These are phyloP conservation scores for Eufriesea mexicana DNA, from an alignment of 1,140 invertebrate genomes.

Conservation along the genomic window DNA sequence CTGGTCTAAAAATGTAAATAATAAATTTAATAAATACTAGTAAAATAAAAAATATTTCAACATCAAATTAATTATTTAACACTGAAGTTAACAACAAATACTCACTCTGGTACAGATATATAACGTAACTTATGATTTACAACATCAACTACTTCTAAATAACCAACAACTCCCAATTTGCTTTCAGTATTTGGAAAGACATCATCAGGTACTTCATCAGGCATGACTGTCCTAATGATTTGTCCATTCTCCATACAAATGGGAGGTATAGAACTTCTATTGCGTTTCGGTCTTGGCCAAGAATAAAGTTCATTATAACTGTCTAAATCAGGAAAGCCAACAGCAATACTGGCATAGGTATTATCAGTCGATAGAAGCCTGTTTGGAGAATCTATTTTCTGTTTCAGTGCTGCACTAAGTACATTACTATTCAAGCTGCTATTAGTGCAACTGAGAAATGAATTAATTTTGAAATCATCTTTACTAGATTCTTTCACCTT, in stretches of 20 bases:
- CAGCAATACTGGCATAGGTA: slow-evolving; percentile 80
- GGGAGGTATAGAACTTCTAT: slow-evolving; percentile 56
- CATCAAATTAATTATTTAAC: background rate
- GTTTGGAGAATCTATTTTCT: slow-evolving; percentile 82
- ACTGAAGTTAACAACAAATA: slow-evolving; percentile 25
- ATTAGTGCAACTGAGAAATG: slow-evolving; percentile 58
- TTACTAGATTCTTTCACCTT: slow-evolving; percentile 69
- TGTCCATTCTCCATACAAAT: slow-evolving; percentile 77
- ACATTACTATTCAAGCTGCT: slow-evolving; percentile 48
- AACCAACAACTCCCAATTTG: slow-evolving; percentile 73
- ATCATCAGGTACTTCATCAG: slow-evolving; percentile 64
- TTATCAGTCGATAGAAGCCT: slow-evolving; percentile 79
- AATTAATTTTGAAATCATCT: slow-evolving; percentile 54
- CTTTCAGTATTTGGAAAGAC: slow-evolving; percentile 64
- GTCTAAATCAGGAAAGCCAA: slow-evolving; percentile 84
- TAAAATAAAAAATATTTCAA: background rate
- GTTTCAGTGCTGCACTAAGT: slow-evolving; percentile 70
- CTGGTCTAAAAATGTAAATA: slow-evolving; percentile 58
- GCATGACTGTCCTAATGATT: slow-evolving; percentile 77
- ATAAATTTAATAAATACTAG: background rate
- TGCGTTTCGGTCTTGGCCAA: slow-evolving; percentile 70
- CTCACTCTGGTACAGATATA: slow-evolving; percentile 84
- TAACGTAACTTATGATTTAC: slow-evolving; percentile 83
- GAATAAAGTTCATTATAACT: slow-evolving; percentile 72
- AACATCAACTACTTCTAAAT: slow-evolving; percentile 84